phyloP scores from a whole-genome alignment of 2,888 invertebrate species.

The Cryptus armator region DNA sequence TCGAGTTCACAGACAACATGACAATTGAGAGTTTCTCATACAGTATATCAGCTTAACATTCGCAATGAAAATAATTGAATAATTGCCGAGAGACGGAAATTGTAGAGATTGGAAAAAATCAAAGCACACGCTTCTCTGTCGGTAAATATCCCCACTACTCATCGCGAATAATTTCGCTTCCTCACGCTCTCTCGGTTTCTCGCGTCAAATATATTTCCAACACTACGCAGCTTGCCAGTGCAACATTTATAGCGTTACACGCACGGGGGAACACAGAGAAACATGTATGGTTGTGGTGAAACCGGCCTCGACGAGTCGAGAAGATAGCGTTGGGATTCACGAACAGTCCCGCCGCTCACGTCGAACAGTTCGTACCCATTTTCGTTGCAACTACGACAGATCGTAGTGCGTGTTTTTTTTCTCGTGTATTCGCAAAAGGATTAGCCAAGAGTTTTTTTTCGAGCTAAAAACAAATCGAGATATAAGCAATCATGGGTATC shows the following conservation, averaged over 20 bases:
- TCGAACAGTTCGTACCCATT: slow-evolving; percentile 23
- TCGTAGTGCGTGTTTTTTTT: neutral
- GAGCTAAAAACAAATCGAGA: neutral
- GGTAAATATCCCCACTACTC: slow-evolving; percentile 1
- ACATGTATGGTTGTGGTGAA: slow-evolving; percentile 8
- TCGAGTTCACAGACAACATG: neutral
- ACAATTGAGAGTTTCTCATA: neutral
- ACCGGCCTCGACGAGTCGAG: slow-evolving; percentile 18
- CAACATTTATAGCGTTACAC: slow-evolving; percentile 21
- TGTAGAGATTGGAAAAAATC: slow-evolving; percentile 3
- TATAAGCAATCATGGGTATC: slow-evolving; percentile 86
- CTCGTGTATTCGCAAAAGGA: neutral
- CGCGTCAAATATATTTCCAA: slow-evolving; percentile 3
- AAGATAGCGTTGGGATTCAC: slow-evolving; percentile 30
- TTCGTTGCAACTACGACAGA: neutral
- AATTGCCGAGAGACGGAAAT: neutral
- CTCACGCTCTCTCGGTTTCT: neutral
- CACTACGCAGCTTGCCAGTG: neutral
- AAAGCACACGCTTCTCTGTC: neutral
- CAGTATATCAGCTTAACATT: neutral
- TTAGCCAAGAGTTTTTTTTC: neutral
- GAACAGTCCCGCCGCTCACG: slow-evolving; percentile 43
- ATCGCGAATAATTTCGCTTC: neutral
- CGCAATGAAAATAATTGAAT: neutral
- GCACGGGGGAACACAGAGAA: neutral